These are phyloP conservation scores for Ellobium chinense DNA, from an alignment of 2,888 invertebrate genomes.

Conservation along the genomic window DNA sequence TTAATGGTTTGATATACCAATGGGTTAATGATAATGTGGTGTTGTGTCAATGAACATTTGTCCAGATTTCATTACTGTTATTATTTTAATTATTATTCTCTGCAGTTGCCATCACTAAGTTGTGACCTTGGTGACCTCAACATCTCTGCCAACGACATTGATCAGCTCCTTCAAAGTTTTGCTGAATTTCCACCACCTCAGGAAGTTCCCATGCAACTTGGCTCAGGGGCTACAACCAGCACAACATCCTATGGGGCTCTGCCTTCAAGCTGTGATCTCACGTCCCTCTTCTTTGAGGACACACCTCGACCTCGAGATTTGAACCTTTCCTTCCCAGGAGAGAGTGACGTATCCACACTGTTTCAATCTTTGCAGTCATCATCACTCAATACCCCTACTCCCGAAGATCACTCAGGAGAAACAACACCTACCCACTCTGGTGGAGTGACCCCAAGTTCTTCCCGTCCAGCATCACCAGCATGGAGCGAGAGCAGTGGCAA, in stretches of 20 bases:
- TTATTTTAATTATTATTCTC: too few relatives aligned
- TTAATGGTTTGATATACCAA: too few relatives aligned
- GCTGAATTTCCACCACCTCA: background rate
- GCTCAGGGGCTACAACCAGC: background rate
- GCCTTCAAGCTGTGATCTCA: slow-evolving; percentile 23
- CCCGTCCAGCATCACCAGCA: slow-evolving; percentile 37
- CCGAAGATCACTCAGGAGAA: background rate
- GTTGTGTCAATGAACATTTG: too few relatives aligned
- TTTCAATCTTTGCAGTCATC: background rate
- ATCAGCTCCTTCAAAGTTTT: slow-evolving; percentile 38
- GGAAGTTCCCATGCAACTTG: slow-evolving; percentile 7
- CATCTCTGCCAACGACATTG: slow-evolving; percentile 35
- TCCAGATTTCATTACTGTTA: too few relatives aligned
- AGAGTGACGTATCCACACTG: background rate
- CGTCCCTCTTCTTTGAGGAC: slow-evolving; percentile 32
- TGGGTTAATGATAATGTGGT: too few relatives aligned
- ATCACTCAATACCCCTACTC: background rate
- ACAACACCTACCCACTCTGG: slow-evolving; percentile 33
- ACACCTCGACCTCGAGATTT: slow-evolving; percentile 28
- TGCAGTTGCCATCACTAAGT: slow-evolving; percentile 41
- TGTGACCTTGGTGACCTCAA: slow-evolving; percentile 42
- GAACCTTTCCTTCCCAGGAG: slow-evolving; percentile 8
- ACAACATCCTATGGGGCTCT: background rate
- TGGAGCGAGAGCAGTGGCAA: slow-evolving; percentile 47
- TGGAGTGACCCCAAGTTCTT: slow-evolving; percentile 33